These are phyloP conservation scores for Reinhardtius hippoglossoides DNA, from an alignment of 2,113 vertebrate genomes.

Conservation along the genomic window DNA sequence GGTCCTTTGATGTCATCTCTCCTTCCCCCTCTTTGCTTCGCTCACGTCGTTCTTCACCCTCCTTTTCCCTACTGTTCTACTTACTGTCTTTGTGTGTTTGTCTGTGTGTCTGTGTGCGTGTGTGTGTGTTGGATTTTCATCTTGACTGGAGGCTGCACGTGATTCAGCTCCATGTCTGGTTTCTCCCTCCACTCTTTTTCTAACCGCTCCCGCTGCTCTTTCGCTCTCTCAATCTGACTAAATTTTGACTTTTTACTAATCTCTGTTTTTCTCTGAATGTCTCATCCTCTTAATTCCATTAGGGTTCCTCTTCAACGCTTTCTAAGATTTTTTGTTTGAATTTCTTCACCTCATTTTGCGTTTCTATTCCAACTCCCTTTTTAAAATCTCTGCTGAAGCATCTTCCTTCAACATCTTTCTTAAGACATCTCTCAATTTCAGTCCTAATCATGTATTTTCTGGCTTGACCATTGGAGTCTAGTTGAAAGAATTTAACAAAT, in stretches of 20 bases:
- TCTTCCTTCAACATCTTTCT: too few relatives aligned
- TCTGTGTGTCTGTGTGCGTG: not conserved
- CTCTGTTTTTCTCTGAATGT: too few relatives aligned
- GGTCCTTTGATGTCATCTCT: slow-evolving; percentile 10
- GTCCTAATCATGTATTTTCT: too few relatives aligned
- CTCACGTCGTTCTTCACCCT: not conserved
- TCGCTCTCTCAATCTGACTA: not conserved
- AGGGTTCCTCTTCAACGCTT: too few relatives aligned
- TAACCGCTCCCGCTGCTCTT: too few relatives aligned
- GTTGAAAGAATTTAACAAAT: too few relatives aligned
- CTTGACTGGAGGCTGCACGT: slow-evolving; percentile 34
- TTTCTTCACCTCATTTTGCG: too few relatives aligned
- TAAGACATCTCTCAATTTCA: not conserved
- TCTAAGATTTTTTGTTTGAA: too few relatives aligned
- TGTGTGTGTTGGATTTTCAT: not conserved
- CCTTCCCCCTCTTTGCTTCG: slow-evolving; percentile 3
- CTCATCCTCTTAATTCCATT: too few relatives aligned
- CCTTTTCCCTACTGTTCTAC: slow-evolving; percentile 27
- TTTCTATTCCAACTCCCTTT: not conserved
- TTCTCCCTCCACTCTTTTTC: slow-evolving; percentile 13
- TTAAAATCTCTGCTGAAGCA: not conserved
- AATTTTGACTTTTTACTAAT: too few relatives aligned
- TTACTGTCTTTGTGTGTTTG: not conserved
- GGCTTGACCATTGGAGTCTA: too few relatives aligned
- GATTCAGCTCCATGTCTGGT: slow-evolving; percentile 50